Base-by-base conservation (phyloP, 2,888 invertebrate species). In the Dryomyza anilis region DNA sequence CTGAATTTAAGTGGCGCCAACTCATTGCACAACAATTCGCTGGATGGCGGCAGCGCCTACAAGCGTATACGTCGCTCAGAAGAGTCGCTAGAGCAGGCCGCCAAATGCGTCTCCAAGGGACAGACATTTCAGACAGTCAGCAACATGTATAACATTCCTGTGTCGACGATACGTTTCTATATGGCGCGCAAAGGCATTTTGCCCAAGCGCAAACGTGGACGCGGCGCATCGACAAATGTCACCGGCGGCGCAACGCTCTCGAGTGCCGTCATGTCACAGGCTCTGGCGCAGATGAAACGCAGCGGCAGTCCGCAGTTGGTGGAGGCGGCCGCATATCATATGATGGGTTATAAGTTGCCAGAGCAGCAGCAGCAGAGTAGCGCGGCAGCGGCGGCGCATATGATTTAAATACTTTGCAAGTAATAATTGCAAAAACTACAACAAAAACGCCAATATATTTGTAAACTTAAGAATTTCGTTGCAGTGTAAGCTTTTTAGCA, bases 51-150 rank as follows among this genome's bases (percentile, higher is more conserved):
- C 23, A 45, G 16, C 8, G 52, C 81, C n/a, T 76, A 78, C 16
- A 81, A 81, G 67, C 81, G 91, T 33, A 89, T 91, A 72, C 86
- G 93, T 0, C 87, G 93, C 72, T 91, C 92, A 30, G 93, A 93
- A 80, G 89, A 89, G 53, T 89, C 91, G 73, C 78, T 93, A 58
- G 87, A 90, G n/a, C 88, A 91, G 78, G 93, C 93, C 0, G 93
- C 93, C 3, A 92, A 93, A 79, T 91, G 92, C 82, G 93, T 94
- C 68, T 91, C 92, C n/a, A 89, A 91, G 63, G 93, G 94, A 1
- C 91, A 91, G 84, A 94, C 94, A 74, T 94, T 93, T 85, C 93
- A 93, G 83, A 92, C 91, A 1, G 93, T 93, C 30, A 93, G 92
- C 65, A 92, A 93, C 76, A 91, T 91, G 85, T 94, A 92, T 83